Conservation (phyloP, 2,113 vertebrate species). For the Onychostruthus taczanowskii region DNA sequence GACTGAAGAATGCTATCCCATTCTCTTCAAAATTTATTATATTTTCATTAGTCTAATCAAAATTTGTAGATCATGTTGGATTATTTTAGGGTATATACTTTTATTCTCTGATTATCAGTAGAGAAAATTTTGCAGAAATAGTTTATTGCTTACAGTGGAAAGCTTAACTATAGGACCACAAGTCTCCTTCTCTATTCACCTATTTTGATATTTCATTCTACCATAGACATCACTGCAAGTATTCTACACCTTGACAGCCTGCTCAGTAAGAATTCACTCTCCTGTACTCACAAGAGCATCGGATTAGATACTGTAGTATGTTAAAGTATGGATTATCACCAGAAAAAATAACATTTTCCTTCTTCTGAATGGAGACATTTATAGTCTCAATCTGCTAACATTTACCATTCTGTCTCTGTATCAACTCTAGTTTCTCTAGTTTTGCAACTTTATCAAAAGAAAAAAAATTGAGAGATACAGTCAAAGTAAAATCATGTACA, state of each 20-base stretch:
- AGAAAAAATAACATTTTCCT: not conserved
- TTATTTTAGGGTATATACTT: not conserved
- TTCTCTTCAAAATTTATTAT: not conserved
- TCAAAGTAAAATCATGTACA: not conserved
- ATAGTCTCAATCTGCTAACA: not conserved
- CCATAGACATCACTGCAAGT: not conserved
- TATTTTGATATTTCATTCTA: not conserved
- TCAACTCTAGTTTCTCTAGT: not conserved
- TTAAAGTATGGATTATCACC: not conserved
- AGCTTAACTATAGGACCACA: not conserved
- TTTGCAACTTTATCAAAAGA: not conserved
- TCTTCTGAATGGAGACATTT: not conserved
- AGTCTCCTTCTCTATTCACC: not conserved
- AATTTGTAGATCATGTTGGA: not conserved
- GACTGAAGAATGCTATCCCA: not conserved
- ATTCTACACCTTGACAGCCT: not conserved
- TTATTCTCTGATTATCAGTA: not conserved
- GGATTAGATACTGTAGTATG: not conserved
- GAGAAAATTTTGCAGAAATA: not conserved
- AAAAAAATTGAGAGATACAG: not conserved
- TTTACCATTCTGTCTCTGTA: not conserved
- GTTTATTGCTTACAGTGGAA: rapidly evolving
- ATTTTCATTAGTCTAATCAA: not conserved
- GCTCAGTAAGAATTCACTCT: not conserved
- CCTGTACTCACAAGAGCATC: not conserved